These are phyloP conservation scores for Isotomurus palustris DNA, from an alignment of 2,888 invertebrate genomes.

Conservation along the genomic window DNA sequence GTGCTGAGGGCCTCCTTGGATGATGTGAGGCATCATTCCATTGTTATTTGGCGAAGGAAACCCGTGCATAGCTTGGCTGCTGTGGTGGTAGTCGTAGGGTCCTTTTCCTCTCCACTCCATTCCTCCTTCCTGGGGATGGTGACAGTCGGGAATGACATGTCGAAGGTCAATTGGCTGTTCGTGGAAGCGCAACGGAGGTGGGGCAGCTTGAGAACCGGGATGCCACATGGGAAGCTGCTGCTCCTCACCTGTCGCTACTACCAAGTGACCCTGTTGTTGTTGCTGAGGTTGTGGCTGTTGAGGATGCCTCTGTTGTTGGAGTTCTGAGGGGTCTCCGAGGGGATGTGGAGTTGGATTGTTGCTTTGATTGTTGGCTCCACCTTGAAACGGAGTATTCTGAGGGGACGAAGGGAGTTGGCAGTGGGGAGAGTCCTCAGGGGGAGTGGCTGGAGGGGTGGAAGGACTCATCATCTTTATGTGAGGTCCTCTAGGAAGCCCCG, in stretches of 20 bases:
- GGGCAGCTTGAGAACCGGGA: conserved; percentile 18
- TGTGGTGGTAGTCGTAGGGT: neutral
- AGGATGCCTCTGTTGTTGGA: no score
- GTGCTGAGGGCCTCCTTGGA: no score
- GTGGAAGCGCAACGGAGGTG: conserved; percentile 11
- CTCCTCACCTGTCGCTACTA: conserved; percentile 44
- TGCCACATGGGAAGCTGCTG: conserved; percentile 39
- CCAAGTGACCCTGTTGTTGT: conserved; percentile 18
- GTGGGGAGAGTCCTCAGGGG: conserved; percentile 58
- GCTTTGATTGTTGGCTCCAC: conserved; percentile 15
- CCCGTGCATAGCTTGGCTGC: conserved; percentile 1
- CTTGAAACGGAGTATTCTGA: conserved; percentile 22
- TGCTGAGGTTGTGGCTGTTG: no score
- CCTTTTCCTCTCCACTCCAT: neutral
- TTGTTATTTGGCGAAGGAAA: neutral
- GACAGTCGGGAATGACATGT: neutral
- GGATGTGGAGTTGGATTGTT: conserved; percentile 21
- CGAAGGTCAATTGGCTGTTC: conserved; percentile 18
- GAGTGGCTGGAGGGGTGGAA: conserved; percentile 81
- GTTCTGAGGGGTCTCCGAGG: conserved; percentile 21
- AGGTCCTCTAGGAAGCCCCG: conserved; percentile 12
- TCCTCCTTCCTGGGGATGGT: no score
- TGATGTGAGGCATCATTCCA: no score
- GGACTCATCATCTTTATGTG: conserved; percentile 52
- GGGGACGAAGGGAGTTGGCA: conserved; percentile 53